A percentile compares a stretch with the other conserved stretches of the same genome.
Evolutionary conservation across 1,140 invertebrate genomes (phyloP).

Genomic region (Heliconius himera): DNA sequence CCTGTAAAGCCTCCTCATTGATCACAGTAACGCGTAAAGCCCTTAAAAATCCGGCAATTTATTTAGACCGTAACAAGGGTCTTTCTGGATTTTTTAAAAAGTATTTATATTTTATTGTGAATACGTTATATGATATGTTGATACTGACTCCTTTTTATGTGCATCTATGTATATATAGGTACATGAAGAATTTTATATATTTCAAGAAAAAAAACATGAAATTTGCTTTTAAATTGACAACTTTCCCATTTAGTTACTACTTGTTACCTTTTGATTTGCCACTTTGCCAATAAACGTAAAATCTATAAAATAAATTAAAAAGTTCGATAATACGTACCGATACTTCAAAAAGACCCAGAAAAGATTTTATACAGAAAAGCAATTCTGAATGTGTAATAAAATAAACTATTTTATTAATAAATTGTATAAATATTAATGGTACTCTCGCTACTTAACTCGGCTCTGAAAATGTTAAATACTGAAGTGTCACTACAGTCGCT

Average conservation of each 20-base stretch:
- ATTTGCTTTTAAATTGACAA: too few species aligned
- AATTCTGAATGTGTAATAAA: neutral
- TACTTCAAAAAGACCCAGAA: neutral
- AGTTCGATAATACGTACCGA: neutral
- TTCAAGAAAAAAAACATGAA: too few species aligned
- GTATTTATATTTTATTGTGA: slow-evolving; percentile 11
- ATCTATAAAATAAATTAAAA: too few species aligned
- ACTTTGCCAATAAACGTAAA: too few species aligned
- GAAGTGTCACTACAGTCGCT: slow-evolving; percentile 34
- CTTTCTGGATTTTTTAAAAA: slow-evolving; percentile 13
- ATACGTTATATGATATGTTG: neutral
- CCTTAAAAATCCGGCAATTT: slow-evolving; percentile 76
- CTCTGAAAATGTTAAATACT: slow-evolving; percentile 30
- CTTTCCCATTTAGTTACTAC: too few species aligned
- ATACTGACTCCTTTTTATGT: neutral
- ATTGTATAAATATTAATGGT: slow-evolving; percentile 3
- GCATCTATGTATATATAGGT: too few species aligned
- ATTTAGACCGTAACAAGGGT: slow-evolving; percentile 64
- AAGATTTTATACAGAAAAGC: neutral
- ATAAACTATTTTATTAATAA: slow-evolving; percentile 5
- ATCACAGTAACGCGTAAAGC: slow-evolving; percentile 75
- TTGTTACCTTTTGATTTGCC: too few species aligned
- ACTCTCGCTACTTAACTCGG: slow-evolving; percentile 6
- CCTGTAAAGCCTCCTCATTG: slow-evolving; percentile 68
- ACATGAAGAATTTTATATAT: too few species aligned